Evolutionary conservation across 1,140 invertebrate species (phyloP), one percentile per base, ranked within the genome.

Genomic region (Thaumatotibia leucotreta): DNA sequence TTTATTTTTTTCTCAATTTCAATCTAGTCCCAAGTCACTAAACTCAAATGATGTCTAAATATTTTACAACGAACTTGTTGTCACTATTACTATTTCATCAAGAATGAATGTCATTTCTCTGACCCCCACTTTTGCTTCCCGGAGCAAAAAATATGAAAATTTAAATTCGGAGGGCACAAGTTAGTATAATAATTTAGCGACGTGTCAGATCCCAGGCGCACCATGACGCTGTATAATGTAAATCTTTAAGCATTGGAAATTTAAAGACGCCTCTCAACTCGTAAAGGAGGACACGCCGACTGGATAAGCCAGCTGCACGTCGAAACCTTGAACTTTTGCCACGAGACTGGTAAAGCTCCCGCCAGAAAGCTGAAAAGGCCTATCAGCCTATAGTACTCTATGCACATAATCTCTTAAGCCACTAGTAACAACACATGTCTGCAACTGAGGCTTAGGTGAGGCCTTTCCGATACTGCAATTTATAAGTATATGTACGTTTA

Each of bases 271-370:
- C 23, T 52, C 23, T 52, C 50, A 27, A 52, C 50, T 52, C 50
- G 23, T 52, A 52, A 52, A 24, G 22, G 22, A n/a, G 50, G 50
- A 52, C 23, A 27, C 10, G 50, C 10, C 50, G 23, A 52, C 50
- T 52, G 39, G 39, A 20, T 45, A 23, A 52, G 50, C 23, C 50
- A 52, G 50, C 50, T 52, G 50, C 50, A 45, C 39, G 24, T 52
- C 50, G 50, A 27, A 52, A 27, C 50, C 50, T 52, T 52, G 50
- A 52, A 52, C 50, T 52, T 52, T 52, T n/a, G 50, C 50, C 50
- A 52, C 50, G 50, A 52, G 39, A 45, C 39, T 45, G 39, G 39
- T 45, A 45, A 20, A 45, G 39, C 39, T 45, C 6, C 2, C 6
- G 27, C 39, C 6, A 20, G 8, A 14, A 20, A 45, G 9, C 39